These are phyloP conservation scores for Oasisia sp. DNA, from an alignment of 2,888 invertebrate genomes.

Conservation along the genomic window DNA sequence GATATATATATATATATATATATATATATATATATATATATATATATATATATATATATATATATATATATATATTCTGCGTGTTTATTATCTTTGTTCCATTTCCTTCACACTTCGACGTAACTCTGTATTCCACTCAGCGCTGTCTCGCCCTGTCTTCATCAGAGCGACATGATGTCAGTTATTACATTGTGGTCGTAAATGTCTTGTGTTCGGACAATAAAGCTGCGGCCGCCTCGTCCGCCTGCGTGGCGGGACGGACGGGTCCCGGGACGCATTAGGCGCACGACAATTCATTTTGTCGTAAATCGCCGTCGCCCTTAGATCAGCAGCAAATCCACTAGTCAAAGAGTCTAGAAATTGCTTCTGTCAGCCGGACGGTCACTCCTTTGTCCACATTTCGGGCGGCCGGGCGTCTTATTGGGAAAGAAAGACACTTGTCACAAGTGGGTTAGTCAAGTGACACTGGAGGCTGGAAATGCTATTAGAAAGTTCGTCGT, in stretches of 20 bases:
- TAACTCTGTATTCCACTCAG: neutral
- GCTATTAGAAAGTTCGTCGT: neutral
- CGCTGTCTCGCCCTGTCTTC: neutral
- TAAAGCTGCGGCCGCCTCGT: neutral
- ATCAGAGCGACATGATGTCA: neutral
- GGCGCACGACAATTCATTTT: neutral
- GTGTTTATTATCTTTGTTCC: neutral
- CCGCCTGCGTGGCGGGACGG: neutral
- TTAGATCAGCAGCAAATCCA: neutral
- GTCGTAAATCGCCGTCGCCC: neutral
- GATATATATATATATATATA: no score
- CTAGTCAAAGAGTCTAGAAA: neutral
- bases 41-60: no score
- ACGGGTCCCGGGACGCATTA: neutral
- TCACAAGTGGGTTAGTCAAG: neutral
- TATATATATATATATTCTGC: neutral
- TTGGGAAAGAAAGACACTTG: neutral
- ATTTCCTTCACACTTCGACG: neutral
- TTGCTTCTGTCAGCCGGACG: neutral
- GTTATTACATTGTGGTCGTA: conserved; percentile 1
- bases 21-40: no score
- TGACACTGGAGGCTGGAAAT: neutral
- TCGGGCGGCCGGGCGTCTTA: neutral
- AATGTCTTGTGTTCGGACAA: neutral
- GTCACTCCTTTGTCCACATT: neutral